Conservation (phyloP, 2,888 invertebrate species). For the Pseudeuparius sepicola region DNA sequence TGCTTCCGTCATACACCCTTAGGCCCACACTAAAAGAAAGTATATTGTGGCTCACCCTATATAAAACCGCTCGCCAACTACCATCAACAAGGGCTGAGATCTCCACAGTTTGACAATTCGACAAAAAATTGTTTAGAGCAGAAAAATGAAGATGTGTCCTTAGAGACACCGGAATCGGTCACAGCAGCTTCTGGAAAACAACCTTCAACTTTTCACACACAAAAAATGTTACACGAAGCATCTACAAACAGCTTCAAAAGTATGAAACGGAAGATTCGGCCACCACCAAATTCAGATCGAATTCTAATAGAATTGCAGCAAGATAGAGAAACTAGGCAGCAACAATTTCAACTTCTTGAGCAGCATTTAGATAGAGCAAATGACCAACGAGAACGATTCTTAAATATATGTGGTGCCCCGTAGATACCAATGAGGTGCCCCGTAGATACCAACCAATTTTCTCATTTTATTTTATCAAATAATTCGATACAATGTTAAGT, state of each 20-base stretch:
- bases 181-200: neutral
- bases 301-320: slow-evolving; percentile 1
- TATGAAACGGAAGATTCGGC: slow-evolving; percentile 2
- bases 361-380: slow-evolving; percentile 3
- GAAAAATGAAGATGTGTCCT: slow-evolving; percentile 1
- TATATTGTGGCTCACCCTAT: too few relatives aligned
- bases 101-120: slow-evolving; percentile 1
- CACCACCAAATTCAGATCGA: slow-evolving; percentile 1
- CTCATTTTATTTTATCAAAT: too few relatives aligned
- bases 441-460: too few relatives aligned
- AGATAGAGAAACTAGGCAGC: slow-evolving; percentile 2
- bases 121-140: slow-evolving; percentile 2
- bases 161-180: slow-evolving; percentile 2
- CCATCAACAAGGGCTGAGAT: too few relatives aligned
- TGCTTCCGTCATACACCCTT: too few relatives aligned
- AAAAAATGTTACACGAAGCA: slow-evolving; percentile 3
- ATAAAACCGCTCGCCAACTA: too few relatives aligned
- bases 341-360: slow-evolving; percentile 1
- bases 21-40: too few relatives aligned
- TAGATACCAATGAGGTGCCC: too few relatives aligned
- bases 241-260: slow-evolving; percentile 1
- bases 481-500: too few relatives aligned
- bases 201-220: slow-evolving; percentile 2
- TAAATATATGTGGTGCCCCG: too few relatives aligned
- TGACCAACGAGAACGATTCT: slow-evolving; percentile 3